Evolutionary conservation across 2,113 vertebrate genomes (phyloP).

Genomic region (Desmodus rotundus): DNA sequence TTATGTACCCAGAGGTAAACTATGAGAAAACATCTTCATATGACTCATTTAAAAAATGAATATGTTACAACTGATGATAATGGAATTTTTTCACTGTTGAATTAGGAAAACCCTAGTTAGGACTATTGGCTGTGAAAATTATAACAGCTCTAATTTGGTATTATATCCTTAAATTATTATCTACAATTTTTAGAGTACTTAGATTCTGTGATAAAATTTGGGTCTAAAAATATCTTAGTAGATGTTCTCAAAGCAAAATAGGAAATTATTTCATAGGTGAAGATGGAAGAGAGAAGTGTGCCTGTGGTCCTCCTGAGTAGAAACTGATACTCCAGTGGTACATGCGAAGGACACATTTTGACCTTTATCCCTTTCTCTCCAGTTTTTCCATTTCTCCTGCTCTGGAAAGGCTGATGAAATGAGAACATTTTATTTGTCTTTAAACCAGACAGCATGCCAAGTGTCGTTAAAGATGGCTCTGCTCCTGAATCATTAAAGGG

Average conservation of each 20-base stretch:
- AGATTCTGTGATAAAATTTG: background rate
- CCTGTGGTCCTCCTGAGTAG: background rate
- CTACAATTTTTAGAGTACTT: background rate
- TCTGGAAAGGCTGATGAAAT: constrained; percentile 23
- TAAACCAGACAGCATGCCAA: constrained; percentile 35
- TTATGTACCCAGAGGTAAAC: background rate
- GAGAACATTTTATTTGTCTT: constrained; percentile 58
- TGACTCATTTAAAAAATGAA: background rate
- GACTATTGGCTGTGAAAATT: background rate
- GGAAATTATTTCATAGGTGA: background rate
- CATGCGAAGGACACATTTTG: background rate
- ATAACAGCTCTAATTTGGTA: background rate
- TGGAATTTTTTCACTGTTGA: background rate
- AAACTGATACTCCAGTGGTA: background rate
- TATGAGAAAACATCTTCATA: background rate
- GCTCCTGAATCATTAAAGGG: constrained; percentile 66
- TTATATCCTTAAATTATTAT: background rate
- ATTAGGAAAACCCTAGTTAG: background rate
- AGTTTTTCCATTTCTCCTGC: constrained; percentile 2
- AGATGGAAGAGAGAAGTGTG: background rate
- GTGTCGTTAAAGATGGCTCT: constrained; percentile 30
- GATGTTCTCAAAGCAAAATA: background rate
- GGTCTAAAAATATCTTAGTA: background rate
- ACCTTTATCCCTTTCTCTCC: background rate
- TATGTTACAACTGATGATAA: background rate